Evolutionary conservation across 2,797 vertebrate species (phyloP), one percentile per base, ranked within the genome.

Genomic region (Salarias fasciatus): DNA sequence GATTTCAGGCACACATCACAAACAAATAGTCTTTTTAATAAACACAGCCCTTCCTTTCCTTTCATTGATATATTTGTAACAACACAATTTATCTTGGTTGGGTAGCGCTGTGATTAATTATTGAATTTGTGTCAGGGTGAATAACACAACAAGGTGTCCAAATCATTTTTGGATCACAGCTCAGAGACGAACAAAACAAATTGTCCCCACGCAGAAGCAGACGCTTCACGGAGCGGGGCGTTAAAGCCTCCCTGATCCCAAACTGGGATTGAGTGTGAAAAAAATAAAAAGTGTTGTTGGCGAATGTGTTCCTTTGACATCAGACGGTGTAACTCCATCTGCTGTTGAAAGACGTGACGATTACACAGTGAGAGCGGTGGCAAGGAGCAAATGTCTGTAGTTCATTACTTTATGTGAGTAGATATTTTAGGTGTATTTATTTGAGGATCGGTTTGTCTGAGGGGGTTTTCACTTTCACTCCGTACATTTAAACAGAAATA

Each of bases 91-190:
- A 47, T 85, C 56, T 63, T n/a, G 11, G 12, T 52, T 24, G 8
- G 40, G 45, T 65, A 69, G 29, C 11, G 29, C 36, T 41, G 15
- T 61, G 57, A 79, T 82, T 80, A 58, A 72, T 77, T 77, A 83
- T 79, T 80, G 67, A 80, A 59, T 82, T 67, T 69, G 43, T 62
- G 72, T 79, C 77, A 73, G 46, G 0, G 66, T 75, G 69, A 83
- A 63, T 71, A 78, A 72, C 59, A 53, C 14, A 35, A 72, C 43
- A 69, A 60, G 36, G 53, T 66, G 45, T 75, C 45, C 59, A 44
- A 63, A 69, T 75, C 10, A 12, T 61, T 55, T 63, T 57, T 52
- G 62, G n/a, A 54, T 74, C 13, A 59, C 57, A 42, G 69, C 53
- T 64, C 52, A 66, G 24, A 45, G 33, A 70, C 65, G 51, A 62